Conservation (phyloP, 2,888 invertebrate species). For the Drosophila paracracens region DNA sequence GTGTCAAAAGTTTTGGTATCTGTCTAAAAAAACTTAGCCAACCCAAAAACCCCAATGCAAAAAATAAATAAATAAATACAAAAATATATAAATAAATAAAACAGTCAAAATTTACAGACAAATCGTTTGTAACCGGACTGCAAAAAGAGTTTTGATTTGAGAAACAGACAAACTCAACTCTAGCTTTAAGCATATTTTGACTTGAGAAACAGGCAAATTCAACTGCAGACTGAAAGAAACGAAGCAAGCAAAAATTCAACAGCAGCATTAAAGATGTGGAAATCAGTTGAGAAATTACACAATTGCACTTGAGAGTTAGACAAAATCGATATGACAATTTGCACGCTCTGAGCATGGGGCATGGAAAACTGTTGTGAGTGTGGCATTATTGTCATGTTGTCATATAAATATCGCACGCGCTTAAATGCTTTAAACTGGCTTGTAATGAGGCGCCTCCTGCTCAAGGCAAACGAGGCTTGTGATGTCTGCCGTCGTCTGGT, state of each 20-base stretch:
- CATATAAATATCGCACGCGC: conserved; percentile 47
- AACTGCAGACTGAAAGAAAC: background rate
- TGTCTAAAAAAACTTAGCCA: background rate
- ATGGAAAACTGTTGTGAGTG: conserved; percentile 1
- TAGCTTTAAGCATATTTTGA: background rate
- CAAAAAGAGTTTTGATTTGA: background rate
- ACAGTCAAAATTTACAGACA: background rate
- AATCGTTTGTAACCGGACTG: background rate
- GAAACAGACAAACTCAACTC: background rate
- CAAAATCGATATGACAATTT: background rate
- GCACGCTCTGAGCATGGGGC: background rate
- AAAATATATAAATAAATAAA: background rate
- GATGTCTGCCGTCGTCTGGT: conserved; percentile 2
- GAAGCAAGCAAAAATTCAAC: background rate
- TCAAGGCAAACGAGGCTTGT: conserved; percentile 11
- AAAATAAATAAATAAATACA: no score
- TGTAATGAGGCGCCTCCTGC: conserved; percentile 59
- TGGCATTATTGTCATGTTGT: conserved; percentile 58
- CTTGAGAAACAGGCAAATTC: background rate
- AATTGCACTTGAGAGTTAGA: background rate
- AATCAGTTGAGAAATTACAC: background rate
- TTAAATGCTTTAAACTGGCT: conserved; percentile 64
- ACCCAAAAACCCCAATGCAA: background rate
- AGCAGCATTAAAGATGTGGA: background rate
- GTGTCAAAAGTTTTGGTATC: conserved; percentile 40